Percentiles rank a stretch among this genome's conserved stretches.
These are phyloP conservation scores for Meloidogyne hapla DNA, from an alignment of 1,140 invertebrate genomes.

Conservation along the genomic window DNA sequence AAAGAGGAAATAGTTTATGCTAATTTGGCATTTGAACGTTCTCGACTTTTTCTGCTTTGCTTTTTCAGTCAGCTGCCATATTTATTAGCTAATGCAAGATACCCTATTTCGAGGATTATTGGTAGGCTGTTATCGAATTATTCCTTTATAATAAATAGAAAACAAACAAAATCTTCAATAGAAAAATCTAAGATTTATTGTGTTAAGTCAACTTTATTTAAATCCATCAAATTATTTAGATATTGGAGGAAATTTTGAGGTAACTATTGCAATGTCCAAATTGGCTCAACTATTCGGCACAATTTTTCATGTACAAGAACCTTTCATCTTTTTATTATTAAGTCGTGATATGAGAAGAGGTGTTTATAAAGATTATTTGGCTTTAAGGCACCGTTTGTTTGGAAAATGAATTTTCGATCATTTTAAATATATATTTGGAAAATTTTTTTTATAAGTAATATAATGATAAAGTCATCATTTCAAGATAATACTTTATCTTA, in stretches of 20 bases:
- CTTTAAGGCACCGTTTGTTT: constrained; percentile 68
- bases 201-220: background rate
- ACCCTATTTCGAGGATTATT: constrained; percentile 10
- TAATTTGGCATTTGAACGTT: constrained; percentile 20
- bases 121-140: too few relatives aligned
- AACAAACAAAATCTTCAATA: too few relatives aligned
- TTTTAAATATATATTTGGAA: too few relatives aligned
- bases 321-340: constrained; percentile 17
- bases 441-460: too few relatives aligned
- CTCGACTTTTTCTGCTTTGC: constrained; percentile 17
- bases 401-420: background rate
- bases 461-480: too few relatives aligned
- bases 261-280: constrained; percentile 13
- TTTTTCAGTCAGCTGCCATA: constrained; percentile 26
- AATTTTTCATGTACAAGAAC: constrained; percentile 27
- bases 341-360: constrained; percentile 14
- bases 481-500: too few relatives aligned
- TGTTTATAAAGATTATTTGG: constrained; percentile 13
- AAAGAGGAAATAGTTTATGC: constrained; percentile 13
- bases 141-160: background rate
- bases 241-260: background rate
- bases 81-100: constrained; percentile 10
- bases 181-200: constrained; percentile 14
- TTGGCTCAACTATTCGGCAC: constrained; percentile 23
- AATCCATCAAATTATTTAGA: background rate